A percentile compares a stretch with the other conserved stretches of the same genome.
Evolutionary conservation across 2,888 invertebrate species (phyloP).

Genomic region (Epiperipatus broadwayi): DNA sequence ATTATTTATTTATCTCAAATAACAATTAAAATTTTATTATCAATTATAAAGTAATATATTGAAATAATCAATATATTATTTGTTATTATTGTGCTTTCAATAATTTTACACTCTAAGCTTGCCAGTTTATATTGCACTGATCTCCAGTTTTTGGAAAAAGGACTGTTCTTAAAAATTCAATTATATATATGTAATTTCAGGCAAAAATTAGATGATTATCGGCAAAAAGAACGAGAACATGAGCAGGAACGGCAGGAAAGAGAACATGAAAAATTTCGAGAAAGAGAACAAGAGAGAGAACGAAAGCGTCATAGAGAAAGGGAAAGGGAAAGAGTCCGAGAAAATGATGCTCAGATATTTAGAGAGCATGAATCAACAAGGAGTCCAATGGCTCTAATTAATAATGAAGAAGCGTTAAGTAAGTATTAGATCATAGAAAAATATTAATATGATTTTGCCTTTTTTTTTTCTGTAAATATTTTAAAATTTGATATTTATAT

Average conservation of each 20-base stretch:
- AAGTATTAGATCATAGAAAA: no score
- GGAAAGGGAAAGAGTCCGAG: conserved; percentile 36
- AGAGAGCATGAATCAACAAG: conserved; percentile 15
- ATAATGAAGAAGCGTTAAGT: conserved; percentile 8
- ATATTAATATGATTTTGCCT: no score
- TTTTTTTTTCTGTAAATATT: no score
- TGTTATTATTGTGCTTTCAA: not conserved
- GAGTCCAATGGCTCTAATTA: conserved; percentile 1
- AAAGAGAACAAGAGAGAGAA: not conserved
- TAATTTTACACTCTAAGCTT: conserved; percentile 10
- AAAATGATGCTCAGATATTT: conserved; percentile 18
- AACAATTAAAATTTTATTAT: no score
- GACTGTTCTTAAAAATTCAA: no score
- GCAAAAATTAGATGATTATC: conserved; percentile 46
- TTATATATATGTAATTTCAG: conserved; percentile 28
- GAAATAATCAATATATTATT: not conserved
- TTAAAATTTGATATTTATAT: no score
- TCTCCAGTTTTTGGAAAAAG: no score
- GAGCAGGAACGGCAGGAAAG: conserved; percentile 17
- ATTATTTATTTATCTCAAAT: no score
- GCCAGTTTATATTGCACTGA: no score
- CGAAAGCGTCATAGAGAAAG: conserved; percentile 39
- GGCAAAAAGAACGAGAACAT: conserved; percentile 20
- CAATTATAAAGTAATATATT: not conserved
- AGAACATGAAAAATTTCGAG: not conserved